Percentiles rank a stretch among this genome's conserved stretches.
phyloP scores from a whole-genome alignment of 2,888 invertebrate species.

The Elmis aenea region DNA sequence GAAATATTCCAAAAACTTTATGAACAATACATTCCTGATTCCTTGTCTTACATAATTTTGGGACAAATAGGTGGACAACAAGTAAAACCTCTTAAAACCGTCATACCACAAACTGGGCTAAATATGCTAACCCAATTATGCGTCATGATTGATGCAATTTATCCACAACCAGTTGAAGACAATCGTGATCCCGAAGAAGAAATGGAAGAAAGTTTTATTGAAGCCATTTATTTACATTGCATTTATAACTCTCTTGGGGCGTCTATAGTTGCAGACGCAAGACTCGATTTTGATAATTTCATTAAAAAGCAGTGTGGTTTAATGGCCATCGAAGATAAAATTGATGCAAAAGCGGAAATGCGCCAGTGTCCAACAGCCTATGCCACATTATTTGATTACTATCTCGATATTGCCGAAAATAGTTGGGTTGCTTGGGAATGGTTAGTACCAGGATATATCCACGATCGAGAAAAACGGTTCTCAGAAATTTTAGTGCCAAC shows the following conservation, averaged over 20 bases:
- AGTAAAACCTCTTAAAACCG: conserved; percentile 69
- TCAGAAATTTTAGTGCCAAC: conserved; percentile 87
- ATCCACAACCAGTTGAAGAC: conserved; percentile 48
- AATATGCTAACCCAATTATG: conserved; percentile 86
- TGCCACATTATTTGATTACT: conserved; percentile 77
- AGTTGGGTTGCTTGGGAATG: conserved; percentile 84
- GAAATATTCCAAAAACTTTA: conserved; percentile 53
- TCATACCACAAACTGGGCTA: conserved; percentile 78
- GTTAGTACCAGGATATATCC: conserved; percentile 70
- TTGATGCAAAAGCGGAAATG: conserved; percentile 59
- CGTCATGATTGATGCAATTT: conserved; percentile 70
- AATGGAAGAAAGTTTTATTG: conserved; percentile 56
- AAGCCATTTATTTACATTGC: conserved; percentile 68
- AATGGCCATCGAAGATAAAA: conserved; percentile 62
- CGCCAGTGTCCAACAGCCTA: conserved; percentile 70
- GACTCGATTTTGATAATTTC: conserved; percentile 71
- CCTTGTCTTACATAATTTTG: conserved; percentile 64
- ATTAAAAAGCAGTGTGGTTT: conserved; percentile 71
- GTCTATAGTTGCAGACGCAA: conserved; percentile 62
- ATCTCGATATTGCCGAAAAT: conserved; percentile 59
- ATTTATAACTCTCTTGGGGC: conserved; percentile 85
- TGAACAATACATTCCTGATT: conserved; percentile 69
- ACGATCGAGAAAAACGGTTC: conserved; percentile 65
- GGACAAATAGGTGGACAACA: conserved; percentile 72
- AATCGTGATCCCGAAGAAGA: conserved; percentile 49